Conservation (phyloP, 2,888 invertebrate species). For the Diarsia mendica region DNA sequence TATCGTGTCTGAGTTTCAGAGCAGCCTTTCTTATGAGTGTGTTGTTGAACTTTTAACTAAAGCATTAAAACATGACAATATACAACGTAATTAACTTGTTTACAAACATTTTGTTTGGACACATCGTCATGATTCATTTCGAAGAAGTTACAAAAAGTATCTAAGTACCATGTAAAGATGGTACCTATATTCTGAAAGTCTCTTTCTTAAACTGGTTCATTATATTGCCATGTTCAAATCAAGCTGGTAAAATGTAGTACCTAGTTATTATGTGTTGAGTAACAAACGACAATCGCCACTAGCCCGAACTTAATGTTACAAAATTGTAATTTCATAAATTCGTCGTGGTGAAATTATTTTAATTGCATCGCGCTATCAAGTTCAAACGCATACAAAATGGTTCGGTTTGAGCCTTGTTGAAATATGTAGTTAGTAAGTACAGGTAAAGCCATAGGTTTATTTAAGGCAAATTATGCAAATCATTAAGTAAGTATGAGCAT, state of each 20-base stretch:
- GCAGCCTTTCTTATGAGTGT: not conserved
- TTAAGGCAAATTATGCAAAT: constrained; percentile 36
- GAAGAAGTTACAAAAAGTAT: constrained; percentile 9
- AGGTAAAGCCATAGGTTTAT: not conserved
- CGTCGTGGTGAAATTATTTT: constrained; percentile 10
- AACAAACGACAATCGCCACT: constrained; percentile 17
- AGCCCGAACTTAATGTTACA: not conserved
- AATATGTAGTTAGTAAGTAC: not conserved
- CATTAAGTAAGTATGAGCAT: constrained; percentile 11
- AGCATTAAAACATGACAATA: not conserved
- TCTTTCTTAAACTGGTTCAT: not conserved
- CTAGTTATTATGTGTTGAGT: constrained; percentile 25
- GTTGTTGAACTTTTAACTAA: not conserved
- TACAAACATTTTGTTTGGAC: constrained; percentile 28
- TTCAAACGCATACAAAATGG: not conserved
- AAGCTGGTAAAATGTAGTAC: not conserved
- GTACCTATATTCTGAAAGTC: not conserved
- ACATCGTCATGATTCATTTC: constrained; percentile 3
- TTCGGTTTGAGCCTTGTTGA: constrained; percentile 1
- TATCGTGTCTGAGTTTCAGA: not conserved
- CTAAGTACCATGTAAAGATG: not conserved
- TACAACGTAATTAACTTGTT: constrained; percentile 16
- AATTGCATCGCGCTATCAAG: not conserved
- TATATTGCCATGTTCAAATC: constrained; percentile 16
- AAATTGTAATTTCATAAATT: constrained; percentile 21